Evolutionary conservation across 2,113 vertebrate species (phyloP).

Genomic region (Manacus vitellinus): DNA sequence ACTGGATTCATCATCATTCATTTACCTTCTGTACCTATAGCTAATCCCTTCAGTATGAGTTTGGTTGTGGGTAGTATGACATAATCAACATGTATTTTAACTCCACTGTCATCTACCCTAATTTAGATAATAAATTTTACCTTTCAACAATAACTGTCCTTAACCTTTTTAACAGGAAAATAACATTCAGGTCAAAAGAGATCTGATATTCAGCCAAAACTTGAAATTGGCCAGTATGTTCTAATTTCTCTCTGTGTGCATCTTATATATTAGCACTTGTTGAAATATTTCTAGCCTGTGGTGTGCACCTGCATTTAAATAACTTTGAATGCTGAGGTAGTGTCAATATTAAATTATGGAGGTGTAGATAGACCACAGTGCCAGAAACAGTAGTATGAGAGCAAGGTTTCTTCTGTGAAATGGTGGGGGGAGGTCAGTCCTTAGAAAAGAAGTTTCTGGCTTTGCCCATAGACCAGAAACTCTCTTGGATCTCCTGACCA

Average conservation of each 20-base stretch:
- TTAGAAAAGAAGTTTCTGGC: slow-evolving; percentile 9
- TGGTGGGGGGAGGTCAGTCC: neutral
- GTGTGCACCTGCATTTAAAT: neutral
- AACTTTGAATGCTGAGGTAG: neutral
- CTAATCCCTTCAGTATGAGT: neutral
- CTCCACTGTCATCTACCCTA: neutral
- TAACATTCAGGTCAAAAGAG: neutral
- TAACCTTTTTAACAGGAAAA: neutral
- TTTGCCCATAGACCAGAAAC: neutral
- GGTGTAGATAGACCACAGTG: accelerated
- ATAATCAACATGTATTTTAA: neutral
- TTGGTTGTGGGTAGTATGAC: neutral
- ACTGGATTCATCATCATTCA: neutral
- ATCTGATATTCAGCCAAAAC: neutral
- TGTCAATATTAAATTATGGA: neutral
- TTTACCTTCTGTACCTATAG: neutral
- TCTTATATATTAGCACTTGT: neutral
- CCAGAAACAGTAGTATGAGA: neutral
- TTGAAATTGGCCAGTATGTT: neutral
- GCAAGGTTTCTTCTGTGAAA: neutral
- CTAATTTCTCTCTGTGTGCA: neutral
- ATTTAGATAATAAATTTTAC: neutral
- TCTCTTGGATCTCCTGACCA: slow-evolving; percentile 10
- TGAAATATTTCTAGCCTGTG: neutral
- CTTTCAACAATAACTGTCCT: neutral